Evolutionary conservation across 2,888 invertebrate genomes (phyloP).

Genomic region (Oconnorella tubifera): DNA sequence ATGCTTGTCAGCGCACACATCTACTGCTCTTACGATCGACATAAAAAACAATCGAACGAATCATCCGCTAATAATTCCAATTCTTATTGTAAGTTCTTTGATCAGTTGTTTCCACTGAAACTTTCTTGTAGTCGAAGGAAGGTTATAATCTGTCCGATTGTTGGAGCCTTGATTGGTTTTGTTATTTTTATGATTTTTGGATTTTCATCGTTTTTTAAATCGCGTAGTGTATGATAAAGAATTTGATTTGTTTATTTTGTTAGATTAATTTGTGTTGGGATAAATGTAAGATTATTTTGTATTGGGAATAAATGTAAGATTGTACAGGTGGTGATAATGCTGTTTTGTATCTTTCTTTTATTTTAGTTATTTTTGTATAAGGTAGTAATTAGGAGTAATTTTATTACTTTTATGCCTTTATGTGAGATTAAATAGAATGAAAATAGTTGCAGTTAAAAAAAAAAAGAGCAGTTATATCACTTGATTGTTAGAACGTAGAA

Average conservation of each 20-base stretch:
- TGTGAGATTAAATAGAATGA: too few relatives aligned
- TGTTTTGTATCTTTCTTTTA: too few relatives aligned
- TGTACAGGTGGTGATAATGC: too few relatives aligned
- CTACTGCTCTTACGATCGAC: slow-evolving; percentile 8
- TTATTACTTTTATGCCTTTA: too few relatives aligned
- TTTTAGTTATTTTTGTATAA: too few relatives aligned
- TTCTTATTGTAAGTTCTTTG: not conserved
- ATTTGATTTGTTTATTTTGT: not conserved
- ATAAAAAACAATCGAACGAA: not conserved
- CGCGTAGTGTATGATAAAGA: not conserved
- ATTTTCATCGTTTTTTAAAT: not conserved
- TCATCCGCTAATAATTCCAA: not conserved
- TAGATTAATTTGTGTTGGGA: not conserved
- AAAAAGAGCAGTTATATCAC: too few relatives aligned
- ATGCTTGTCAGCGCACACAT: slow-evolving; percentile 57
- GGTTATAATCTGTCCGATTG: not conserved
- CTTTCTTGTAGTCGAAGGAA: not conserved
- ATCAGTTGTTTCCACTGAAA: not conserved
- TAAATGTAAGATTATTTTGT: not conserved
- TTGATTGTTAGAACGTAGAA: too few relatives aligned
- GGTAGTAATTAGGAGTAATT: too few relatives aligned
- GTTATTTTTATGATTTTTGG: not conserved
- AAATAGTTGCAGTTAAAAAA: too few relatives aligned
- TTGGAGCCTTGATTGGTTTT: not conserved
- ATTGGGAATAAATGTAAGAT: too few relatives aligned